Conservation (phyloP, 2,888 invertebrate species). For the Drosophila mettleri region DNA sequence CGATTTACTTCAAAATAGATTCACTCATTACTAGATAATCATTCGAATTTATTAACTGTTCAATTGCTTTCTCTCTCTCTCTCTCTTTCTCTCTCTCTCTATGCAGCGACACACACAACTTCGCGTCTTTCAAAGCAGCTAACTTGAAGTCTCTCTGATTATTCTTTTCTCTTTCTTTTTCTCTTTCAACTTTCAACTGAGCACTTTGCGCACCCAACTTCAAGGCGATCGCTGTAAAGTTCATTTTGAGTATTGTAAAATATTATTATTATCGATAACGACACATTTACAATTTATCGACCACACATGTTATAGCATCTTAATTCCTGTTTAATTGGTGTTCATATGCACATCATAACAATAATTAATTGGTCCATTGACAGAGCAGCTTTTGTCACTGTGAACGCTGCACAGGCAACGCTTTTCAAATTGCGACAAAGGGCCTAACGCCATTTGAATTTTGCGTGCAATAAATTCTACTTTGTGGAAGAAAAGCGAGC, state of each 20-base stretch:
- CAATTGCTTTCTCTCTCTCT: not conserved
- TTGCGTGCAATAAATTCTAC: constrained; percentile 8
- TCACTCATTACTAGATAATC: not conserved
- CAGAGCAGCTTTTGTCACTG: not conserved
- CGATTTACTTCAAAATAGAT: not conserved
- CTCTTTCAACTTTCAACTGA: not conserved
- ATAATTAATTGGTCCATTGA: constrained; percentile 42
- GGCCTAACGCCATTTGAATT: constrained; percentile 9
- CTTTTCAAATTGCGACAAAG: not conserved
- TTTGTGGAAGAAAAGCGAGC: constrained; percentile 28
- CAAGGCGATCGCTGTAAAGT: not conserved
- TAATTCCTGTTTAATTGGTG: constrained; percentile 10
- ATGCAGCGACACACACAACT: not conserved
- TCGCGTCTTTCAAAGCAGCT: not conserved
- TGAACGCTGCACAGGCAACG: not conserved
- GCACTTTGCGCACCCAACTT: not conserved
- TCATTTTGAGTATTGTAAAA: not conserved
- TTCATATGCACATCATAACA: not conserved
- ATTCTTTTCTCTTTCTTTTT: not conserved
- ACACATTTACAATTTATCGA: not conserved
- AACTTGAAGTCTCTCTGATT: not conserved
- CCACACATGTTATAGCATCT: not conserved
- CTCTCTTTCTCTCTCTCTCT: not conserved
- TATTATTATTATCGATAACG: not conserved
- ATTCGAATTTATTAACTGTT: not conserved